Conservation (phyloP, 2,888 invertebrate genomes). For the Ephialtes manifestator region DNA sequence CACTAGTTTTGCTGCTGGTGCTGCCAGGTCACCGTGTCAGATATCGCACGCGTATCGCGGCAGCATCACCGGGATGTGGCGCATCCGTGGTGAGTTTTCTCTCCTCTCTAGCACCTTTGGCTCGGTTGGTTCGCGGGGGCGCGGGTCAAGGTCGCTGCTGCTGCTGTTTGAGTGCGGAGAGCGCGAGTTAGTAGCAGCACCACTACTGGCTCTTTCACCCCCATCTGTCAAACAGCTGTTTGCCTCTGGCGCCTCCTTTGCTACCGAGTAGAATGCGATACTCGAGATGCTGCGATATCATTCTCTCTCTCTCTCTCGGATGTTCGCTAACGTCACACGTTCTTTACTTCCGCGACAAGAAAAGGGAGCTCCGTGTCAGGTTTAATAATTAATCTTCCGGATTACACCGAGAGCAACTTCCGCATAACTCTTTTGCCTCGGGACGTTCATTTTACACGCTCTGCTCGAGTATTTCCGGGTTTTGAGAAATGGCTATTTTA, state of each 20-base stretch:
- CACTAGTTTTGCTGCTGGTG: neutral
- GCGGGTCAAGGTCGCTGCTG: conserved; percentile 84
- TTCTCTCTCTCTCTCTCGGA: neutral
- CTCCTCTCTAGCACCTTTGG: conserved; percentile 71
- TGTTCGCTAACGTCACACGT: neutral
- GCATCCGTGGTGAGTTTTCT: conserved; percentile 80
- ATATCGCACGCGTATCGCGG: conserved; percentile 40
- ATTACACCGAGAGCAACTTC: neutral
- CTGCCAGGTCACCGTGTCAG: conserved; percentile 59
- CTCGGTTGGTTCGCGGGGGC: conserved; percentile 76
- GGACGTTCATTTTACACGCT: neutral
- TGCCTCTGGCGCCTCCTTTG: conserved; percentile 75
- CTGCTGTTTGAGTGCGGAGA: conserved; percentile 54
- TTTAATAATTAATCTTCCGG: neutral
- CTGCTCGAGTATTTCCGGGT: neutral
- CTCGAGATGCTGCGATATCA: neutral
- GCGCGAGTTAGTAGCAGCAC: conserved; percentile 16
- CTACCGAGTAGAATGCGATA: conserved; percentile 8
- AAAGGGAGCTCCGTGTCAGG: neutral
- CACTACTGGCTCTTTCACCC: conserved; percentile 36
- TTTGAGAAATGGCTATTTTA: neutral
- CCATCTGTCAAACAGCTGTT: conserved; percentile 85
- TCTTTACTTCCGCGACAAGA: too few relatives aligned
- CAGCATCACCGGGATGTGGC: conserved; percentile 80
- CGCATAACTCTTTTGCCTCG: neutral